Percentiles rank a stretch among this genome's conserved stretches.
Conservation (phyloP, 2,888 invertebrate genomes). For the Bursaphelenchus okinawaensis region DNA sequence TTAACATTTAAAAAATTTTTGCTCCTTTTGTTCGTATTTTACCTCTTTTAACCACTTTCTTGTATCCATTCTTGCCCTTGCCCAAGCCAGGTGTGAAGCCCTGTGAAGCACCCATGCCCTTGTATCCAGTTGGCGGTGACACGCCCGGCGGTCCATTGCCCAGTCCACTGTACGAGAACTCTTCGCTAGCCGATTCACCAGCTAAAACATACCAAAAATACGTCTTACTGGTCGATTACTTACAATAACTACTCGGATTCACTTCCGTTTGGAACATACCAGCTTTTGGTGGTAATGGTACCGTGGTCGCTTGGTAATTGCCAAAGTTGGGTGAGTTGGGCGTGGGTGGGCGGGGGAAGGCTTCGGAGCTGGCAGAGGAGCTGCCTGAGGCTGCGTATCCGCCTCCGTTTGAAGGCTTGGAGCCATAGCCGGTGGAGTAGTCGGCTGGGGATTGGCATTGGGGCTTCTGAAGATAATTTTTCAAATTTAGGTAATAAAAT, state of each 20-base stretch:
- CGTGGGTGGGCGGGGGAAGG: background rate
- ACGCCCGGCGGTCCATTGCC: constrained; percentile 6
- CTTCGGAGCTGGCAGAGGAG: background rate
- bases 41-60: constrained; percentile 13
- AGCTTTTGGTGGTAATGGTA: background rate
- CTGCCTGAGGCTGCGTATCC: background rate
- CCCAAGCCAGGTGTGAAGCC: constrained; percentile 5
- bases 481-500: no score
- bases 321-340: background rate
- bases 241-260: constrained; percentile 15
- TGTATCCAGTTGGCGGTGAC: background rate
- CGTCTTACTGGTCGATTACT: background rate
- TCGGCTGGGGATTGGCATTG: constrained; percentile 16
- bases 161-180: background rate
- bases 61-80: constrained; percentile 6
- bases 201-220: background rate
- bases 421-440: constrained; percentile 12
- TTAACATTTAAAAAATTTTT: constrained; percentile 16
- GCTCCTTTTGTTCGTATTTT: no score
- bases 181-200: background rate
- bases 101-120: constrained; percentile 5
- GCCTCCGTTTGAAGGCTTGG: background rate
- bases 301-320: constrained; percentile 1
- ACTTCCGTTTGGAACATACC: constrained; percentile 17
- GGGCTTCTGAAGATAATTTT: constrained; percentile 26